A percentile compares a stretch with the other conserved stretches of the same genome.
These are phyloP conservation scores for Tiliacea citrago DNA, from an alignment of 2,888 invertebrate species.

Conservation along the genomic window DNA sequence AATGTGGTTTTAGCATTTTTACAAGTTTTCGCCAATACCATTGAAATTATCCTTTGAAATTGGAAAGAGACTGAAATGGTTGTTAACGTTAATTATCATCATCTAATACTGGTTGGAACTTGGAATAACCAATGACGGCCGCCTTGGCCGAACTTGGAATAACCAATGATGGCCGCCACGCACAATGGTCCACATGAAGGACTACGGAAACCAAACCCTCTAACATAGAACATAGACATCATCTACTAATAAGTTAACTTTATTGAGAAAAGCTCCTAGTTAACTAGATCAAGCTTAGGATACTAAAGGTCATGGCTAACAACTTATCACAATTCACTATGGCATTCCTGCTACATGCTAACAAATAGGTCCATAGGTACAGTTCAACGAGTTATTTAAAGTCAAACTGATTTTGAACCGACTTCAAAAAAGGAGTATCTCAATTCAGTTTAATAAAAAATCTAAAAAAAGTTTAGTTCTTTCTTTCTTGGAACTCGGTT, in stretches of 20 bases:
- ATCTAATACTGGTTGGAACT: too few relatives aligned
- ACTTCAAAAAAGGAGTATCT: too few relatives aligned
- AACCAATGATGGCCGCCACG: too few relatives aligned
- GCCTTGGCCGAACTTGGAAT: too few relatives aligned
- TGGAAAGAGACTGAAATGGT: not conserved
- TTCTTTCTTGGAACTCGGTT: too few relatives aligned
- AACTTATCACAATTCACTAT: conserved; percentile 14
- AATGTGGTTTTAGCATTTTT: not conserved
- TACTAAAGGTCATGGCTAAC: conserved; percentile 49
- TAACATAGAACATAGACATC: too few relatives aligned
- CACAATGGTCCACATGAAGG: too few relatives aligned
- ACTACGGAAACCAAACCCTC: too few relatives aligned
- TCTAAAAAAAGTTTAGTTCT: too few relatives aligned
- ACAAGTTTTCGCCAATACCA: not conserved
- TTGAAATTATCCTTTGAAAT: not conserved
- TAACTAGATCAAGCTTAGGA: conserved; percentile 24
- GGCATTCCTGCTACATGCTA: conserved; percentile 17
- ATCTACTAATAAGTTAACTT: not conserved
- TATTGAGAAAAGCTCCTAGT: not conserved
- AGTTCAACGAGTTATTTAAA: conserved; percentile 12
- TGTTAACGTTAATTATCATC: too few relatives aligned
- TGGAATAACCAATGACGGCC: too few relatives aligned
- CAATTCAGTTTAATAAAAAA: too few relatives aligned
- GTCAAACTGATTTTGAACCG: not conserved
- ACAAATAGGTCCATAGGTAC: conserved; percentile 8